Base-by-base conservation (phyloP, 2,113 vertebrate genomes). In the Baryphthengus martii region DNA sequence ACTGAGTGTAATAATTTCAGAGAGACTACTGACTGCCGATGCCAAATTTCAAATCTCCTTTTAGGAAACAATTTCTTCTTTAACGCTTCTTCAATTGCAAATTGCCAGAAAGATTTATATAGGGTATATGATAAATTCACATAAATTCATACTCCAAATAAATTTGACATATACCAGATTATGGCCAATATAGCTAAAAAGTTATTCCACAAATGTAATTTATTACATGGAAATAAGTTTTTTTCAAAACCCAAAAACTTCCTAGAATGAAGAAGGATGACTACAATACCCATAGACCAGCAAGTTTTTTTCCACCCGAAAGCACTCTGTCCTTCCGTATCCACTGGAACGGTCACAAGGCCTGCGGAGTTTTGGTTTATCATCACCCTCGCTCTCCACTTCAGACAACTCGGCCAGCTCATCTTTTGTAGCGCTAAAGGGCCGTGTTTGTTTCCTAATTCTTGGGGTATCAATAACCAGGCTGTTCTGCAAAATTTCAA, bases 401-500 rank as follows among this genome's bases (percentile, higher is more conserved):
- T 99, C 99, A 4, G 99, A 99, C 84, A 99, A 95, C 89, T 99
- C 99, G 0, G 99, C 99, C 87, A 99, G 94, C 95, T 99, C 99
- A 67, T 99, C 99, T 94, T 99, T 99, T 3, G 99, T 99, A 62
- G 99, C 98, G 55, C 99, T 99, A 77, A 99, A 99, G 1, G 99
- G 99, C 53, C 99, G 98, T 0, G 99, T 99, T 97, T 99, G 99
- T 72, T 99, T 99, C 83, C 99, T 98, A 66, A 99, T 99, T 80
- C 99, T 98, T 31, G 99, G 99, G 8, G 99, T 99, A 96, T 99
- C 99, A 35, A 99, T 99, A 89, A 99, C 99, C 95, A 99, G 97
- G 96, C 99, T 99, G 96, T 99, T 99, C 99, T 99, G 98, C 97
- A 97, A 97, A 95, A 94, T 67, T 72, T 75, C 88, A 96, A 33